These are phyloP conservation scores for Calosoma granatense DNA, from an alignment of 1,140 invertebrate species.

Conservation along the genomic window DNA sequence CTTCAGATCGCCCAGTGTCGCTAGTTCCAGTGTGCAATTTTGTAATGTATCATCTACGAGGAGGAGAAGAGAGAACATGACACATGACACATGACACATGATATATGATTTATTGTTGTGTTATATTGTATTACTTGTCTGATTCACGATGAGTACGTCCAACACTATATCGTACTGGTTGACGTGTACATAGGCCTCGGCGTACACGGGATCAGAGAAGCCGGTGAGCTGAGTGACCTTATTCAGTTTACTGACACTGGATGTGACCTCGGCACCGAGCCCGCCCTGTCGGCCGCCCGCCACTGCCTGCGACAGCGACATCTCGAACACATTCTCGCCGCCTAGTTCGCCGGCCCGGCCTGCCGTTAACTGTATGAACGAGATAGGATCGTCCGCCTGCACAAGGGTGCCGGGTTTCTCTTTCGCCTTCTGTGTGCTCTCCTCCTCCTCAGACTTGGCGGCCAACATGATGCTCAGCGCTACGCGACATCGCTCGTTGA, in stretches of 20 bases:
- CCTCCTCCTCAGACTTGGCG: conserved; percentile 69
- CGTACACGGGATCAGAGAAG: conserved; percentile 98
- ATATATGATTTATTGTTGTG: too few species aligned
- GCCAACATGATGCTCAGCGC: conserved; percentile 79
- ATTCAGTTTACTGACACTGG: conserved; percentile 54
- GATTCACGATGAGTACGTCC: conserved; percentile 97
- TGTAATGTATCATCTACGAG: conserved; percentile 80
- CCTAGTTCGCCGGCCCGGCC: conserved; percentile 63
- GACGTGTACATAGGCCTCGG: conserved; percentile 97
- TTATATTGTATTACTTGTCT: conserved; percentile 76
- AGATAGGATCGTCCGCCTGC: conserved; percentile 80
- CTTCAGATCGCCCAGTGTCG: conserved; percentile 95
- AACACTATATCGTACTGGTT: conserved; percentile 98
- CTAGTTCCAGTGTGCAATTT: conserved; percentile 95
- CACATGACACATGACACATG: too few species aligned
- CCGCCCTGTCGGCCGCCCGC: conserved; percentile 44
- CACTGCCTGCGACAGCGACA: conserved; percentile 85
- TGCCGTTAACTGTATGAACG: conserved; percentile 72
- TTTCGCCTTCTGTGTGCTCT: conserved; percentile 42
- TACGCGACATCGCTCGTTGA: conserved; percentile 64
- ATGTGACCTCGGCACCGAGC: conserved; percentile 34
- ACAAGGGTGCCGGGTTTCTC: conserved; percentile 62
- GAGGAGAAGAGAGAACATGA: conserved; percentile 20
- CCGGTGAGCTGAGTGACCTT: conserved; percentile 99
- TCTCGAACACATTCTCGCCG: conserved; percentile 86